A percentile compares a stretch with the other conserved stretches of the same genome.
These are phyloP conservation scores for Turdus rufiventris DNA, from an alignment of 2,113 vertebrate genomes.

Conservation along the genomic window DNA sequence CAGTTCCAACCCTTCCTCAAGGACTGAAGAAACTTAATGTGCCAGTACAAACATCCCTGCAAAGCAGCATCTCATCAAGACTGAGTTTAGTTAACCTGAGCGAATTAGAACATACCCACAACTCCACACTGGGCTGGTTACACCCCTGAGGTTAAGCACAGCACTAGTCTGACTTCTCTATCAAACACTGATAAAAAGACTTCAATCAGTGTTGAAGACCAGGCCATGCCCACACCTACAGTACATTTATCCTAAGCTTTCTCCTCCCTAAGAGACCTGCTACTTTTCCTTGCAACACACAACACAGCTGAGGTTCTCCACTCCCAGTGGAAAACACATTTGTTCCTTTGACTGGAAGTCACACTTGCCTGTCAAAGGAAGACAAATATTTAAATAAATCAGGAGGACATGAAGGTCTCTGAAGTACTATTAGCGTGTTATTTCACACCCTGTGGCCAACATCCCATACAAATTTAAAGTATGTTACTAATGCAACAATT, in stretches of 20 bases:
- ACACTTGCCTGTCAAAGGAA: not conserved
- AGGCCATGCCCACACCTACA: not conserved
- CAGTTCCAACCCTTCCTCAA: not conserved
- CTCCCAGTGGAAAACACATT: not conserved
- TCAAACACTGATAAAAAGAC: not conserved
- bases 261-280: not conserved
- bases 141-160: not conserved
- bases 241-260: not conserved
- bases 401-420: not conserved
- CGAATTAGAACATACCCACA: not conserved
- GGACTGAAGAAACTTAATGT: not conserved
- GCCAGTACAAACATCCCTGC: not conserved
- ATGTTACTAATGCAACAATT: not conserved
- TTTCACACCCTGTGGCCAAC: not conserved
- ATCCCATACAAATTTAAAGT: not conserved
- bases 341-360: not conserved
- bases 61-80: not conserved
- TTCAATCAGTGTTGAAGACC: not conserved
- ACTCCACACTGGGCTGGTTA: fast-evolving
- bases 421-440: not conserved
- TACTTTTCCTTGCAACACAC: not conserved
- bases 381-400: not conserved
- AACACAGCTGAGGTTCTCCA: not conserved
- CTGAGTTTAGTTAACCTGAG: not conserved
- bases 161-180: not conserved